Evolutionary conservation across 2,888 invertebrate genomes (phyloP).

Genomic region (Cistogaster globosa): DNA sequence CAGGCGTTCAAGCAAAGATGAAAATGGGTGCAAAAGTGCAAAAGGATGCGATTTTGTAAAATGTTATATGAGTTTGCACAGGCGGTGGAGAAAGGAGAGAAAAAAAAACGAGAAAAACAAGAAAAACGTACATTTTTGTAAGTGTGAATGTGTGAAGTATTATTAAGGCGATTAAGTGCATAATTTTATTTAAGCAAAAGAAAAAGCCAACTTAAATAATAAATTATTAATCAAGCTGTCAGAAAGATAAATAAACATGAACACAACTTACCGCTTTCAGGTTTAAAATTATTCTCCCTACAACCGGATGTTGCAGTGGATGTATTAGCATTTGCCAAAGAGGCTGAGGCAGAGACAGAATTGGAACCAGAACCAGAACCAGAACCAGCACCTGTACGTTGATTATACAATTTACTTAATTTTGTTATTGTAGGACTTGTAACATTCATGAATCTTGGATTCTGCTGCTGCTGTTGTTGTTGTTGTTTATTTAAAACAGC

Average conservation of each 20-base stretch:
- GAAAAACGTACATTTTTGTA: conserved; percentile 37
- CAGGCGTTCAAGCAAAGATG: conserved; percentile 50
- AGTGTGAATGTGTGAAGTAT: conserved; percentile 43
- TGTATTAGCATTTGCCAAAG: conserved; percentile 60
- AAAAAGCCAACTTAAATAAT: conserved; percentile 40
- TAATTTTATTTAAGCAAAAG: background rate
- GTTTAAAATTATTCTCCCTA: conserved; percentile 73
- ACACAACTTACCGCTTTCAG: conserved; percentile 76
- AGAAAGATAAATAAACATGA: conserved; percentile 37
- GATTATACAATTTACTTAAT: conserved; percentile 71
- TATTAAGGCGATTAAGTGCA: conserved; percentile 43
- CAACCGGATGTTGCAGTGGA: background rate
- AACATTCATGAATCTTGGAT: conserved; percentile 72
- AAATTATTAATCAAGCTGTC: conserved; percentile 25
- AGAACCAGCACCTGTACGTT: conserved; percentile 38
- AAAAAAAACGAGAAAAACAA: conserved; percentile 33
- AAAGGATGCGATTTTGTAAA: conserved; percentile 45
- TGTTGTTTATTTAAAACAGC: conserved; percentile 49
- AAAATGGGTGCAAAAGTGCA: conserved; percentile 41
- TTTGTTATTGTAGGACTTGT: conserved; percentile 69
- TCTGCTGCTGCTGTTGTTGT: conserved; percentile 22
- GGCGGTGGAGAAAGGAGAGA: background rate
- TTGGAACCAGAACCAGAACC: conserved; percentile 13
- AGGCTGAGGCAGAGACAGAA: conserved; percentile 12
- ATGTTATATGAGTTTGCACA: conserved; percentile 51